phyloP scores from a whole-genome alignment of 2,113 vertebrate genomes.

The Pelecanoides urinatrix region DNA sequence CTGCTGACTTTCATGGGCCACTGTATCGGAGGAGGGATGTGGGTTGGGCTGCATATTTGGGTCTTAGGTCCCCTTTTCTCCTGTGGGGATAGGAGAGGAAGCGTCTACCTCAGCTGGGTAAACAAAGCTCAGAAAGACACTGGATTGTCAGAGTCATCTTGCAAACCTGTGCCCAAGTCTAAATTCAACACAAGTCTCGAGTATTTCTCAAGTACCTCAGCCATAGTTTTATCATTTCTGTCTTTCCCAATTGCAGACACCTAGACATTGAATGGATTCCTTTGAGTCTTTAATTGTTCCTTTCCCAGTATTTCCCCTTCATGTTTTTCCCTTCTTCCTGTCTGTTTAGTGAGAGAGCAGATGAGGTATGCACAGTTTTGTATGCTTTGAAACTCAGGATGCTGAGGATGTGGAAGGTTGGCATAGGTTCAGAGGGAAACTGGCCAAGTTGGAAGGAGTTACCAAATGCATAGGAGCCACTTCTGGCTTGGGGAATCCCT shows the following conservation, averaged over 20 bases:
- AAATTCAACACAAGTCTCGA: not conserved
- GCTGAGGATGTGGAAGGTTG: not conserved
- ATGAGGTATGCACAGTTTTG: not conserved
- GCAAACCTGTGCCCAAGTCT: not conserved
- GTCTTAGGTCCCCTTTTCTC: not conserved
- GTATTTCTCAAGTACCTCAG: not conserved
- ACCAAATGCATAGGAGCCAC: not conserved
- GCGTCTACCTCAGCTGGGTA: not conserved
- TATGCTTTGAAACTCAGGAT: not conserved
- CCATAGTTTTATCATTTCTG: not conserved
- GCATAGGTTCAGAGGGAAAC: not conserved
- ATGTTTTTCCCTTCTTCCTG: not conserved
- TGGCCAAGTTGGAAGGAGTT: not conserved
- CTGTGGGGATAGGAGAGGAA: not conserved
- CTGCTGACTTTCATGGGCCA: not conserved
- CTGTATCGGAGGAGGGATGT: not conserved
- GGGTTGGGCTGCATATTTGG: not conserved
- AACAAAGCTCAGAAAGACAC: not conserved
- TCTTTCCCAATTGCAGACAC: not conserved
- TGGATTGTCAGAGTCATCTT: not conserved
- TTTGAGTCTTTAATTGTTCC: not conserved
- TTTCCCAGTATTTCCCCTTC: not conserved
- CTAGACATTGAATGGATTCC: not conserved
- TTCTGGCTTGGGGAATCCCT: not conserved
- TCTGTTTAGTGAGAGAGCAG: not conserved